Percentiles rank a stretch among this genome's conserved stretches.
These are phyloP conservation scores for Poeciliopsis gracilis DNA, from an alignment of 2,797 vertebrate species.

Conservation along the genomic window DNA sequence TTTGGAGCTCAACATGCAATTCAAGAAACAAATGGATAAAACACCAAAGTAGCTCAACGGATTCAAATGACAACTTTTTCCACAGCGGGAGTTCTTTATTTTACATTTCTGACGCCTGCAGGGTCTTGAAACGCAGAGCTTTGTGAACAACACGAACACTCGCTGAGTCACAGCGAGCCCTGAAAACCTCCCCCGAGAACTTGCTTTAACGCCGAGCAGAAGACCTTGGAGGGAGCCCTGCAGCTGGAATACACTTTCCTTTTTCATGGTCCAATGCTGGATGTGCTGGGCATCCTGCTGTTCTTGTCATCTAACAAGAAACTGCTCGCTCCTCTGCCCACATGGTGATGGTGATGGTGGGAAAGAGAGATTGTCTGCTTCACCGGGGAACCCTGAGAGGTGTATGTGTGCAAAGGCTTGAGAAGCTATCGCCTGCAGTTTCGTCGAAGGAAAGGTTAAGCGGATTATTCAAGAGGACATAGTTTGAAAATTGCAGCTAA, in stretches of 20 bases:
- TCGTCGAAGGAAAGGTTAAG: constrained; percentile 40
- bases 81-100: constrained; percentile 15
- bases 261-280: constrained; percentile 30
- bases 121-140: constrained; percentile 13
- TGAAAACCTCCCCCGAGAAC: constrained; percentile 28
- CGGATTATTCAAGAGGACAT: constrained; percentile 61
- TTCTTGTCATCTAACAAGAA: constrained; percentile 48
- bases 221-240: constrained; percentile 13
- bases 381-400: constrained; percentile 40
- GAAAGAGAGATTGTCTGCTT: constrained; percentile 38
- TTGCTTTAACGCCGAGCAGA: constrained; percentile 25
- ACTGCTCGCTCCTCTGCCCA: constrained; percentile 39
- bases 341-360: constrained; percentile 32
- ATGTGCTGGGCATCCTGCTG: constrained; percentile 47
- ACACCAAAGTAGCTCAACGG: not conserved
- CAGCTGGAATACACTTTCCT: constrained; percentile 20
- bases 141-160: constrained; percentile 24
- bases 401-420: constrained; percentile 51
- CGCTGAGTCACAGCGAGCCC: constrained; percentile 15
- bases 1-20: not conserved
- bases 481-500: constrained; percentile 37
- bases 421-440: constrained; percentile 45
- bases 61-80: not conserved
- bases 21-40: not conserved
- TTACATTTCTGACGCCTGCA: constrained; percentile 18